Evolutionary conservation across 1,140 invertebrate species (phyloP).

Genomic region (Holcopasites calliopsidis): DNA sequence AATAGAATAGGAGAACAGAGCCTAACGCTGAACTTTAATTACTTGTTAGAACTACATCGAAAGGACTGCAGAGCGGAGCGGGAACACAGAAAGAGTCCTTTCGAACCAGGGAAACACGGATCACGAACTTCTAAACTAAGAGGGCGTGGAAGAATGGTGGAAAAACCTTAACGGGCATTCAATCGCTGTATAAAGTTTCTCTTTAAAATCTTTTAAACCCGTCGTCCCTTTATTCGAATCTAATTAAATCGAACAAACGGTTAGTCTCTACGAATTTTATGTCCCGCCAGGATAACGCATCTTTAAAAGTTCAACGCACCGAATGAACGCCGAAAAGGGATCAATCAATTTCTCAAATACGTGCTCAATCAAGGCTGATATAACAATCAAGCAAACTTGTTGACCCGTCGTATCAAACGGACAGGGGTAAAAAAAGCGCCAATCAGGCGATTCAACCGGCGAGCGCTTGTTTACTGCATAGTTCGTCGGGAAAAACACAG

Average conservation of each 20-base stretch:
- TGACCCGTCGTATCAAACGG: constrained; percentile 19
- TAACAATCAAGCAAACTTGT: constrained; percentile 22
- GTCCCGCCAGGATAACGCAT: too few relatives aligned
- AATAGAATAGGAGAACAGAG: constrained; percentile 26
- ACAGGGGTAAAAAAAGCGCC: not conserved
- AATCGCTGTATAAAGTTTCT: too few relatives aligned
- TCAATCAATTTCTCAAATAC: not conserved
- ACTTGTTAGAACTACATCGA: constrained; percentile 19
- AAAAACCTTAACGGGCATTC: not conserved
- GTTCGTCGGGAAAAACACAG: not conserved
- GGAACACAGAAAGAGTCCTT: not conserved
- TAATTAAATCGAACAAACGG: too few relatives aligned
- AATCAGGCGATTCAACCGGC: constrained; percentile 18
- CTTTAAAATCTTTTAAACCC: too few relatives aligned
- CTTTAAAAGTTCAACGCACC: not conserved
- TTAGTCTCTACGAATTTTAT: too few relatives aligned
- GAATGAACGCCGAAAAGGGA: not conserved
- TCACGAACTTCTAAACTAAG: not conserved
- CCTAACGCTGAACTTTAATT: constrained; percentile 26
- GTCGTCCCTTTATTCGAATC: too few relatives aligned
- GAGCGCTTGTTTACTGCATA: constrained; percentile 26
- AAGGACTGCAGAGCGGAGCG: not conserved
- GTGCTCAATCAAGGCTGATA: not conserved
- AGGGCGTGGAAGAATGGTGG: not conserved
- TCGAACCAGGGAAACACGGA: not conserved